Base-by-base conservation (phyloP, 1,140 invertebrate species). In the Bombus superbus region DNA sequence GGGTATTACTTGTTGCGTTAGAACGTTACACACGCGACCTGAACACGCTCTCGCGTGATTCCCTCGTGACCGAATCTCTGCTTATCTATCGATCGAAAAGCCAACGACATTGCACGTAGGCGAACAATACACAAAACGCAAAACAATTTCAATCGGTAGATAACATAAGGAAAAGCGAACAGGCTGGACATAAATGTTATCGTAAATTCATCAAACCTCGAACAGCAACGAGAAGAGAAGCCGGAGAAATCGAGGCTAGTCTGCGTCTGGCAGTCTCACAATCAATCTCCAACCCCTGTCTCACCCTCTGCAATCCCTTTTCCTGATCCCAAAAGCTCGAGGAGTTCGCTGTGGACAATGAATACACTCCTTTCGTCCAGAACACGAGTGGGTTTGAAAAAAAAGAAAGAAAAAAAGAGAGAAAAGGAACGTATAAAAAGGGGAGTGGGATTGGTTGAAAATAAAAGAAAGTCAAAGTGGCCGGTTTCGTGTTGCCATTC, bases 261-360 rank as follows among this genome's bases (percentile, higher is more conserved):
- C 83, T 62, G 59, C 82, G 57, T 44, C 86, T 71, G 69, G 59
- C 76, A 81, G 66, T 68, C 74, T 85, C 82, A 80, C 88, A 47
- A 90, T 90, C 89, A 85, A 90, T 90, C 89, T 90, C 76, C 71
- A 28, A 59, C 15, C 38, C 62, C 28, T 53, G 25, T 32, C 69
- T 47, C 28, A 13, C 42, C 28, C 72, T n/a, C 59, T 64, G 40
- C 22, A 57, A 57, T 25, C 25, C 57, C 44, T 83, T 81, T 82
- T 66, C 64, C 28, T 62, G 47, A 47, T 71, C 38, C 62, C 77
- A 78, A 80, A 72, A 89, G 69, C 81, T 85, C 82, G 71, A 83
- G 87, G 88, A 90, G 86, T 90, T 90, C 75, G 86, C 86, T 62
- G 82, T 85, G 90, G 87, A 91, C 90, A 91, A 91, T 90, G 87